phyloP scores from a whole-genome alignment of 2,888 invertebrate species.

The Cataglyphis altisquamis region DNA sequence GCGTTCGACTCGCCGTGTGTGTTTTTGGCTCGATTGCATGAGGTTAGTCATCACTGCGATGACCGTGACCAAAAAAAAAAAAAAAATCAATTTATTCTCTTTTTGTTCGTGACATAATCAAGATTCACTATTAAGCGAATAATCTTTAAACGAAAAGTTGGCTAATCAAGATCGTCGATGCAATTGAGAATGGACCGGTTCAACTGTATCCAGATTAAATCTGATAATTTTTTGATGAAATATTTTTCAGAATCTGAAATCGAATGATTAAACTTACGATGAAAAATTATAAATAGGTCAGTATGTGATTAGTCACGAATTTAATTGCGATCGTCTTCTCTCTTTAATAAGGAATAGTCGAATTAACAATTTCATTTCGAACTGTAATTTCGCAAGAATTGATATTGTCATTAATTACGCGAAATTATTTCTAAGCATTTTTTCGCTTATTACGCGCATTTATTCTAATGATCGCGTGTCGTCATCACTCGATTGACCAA shows the following conservation, averaged over 20 bases:
- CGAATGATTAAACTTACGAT: neutral
- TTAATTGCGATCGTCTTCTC: neutral
- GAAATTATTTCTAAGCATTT: neutral
- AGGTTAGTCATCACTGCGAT: slow-evolving; percentile 7
- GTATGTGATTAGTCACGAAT: neutral
- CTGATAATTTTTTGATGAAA: neutral
- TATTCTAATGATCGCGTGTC: neutral
- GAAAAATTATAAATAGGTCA: neutral
- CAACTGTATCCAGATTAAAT: neutral
- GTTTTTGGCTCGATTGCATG: neutral
- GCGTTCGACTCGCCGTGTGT: neutral
- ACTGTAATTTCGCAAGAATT: neutral
- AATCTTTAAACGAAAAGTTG: neutral
- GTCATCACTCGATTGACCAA: neutral
- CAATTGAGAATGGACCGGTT: neutral
- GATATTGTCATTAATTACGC: neutral
- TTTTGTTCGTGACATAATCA: neutral
- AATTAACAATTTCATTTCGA: neutral
- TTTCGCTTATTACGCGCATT: neutral
- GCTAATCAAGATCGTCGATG: neutral
- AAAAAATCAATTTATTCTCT: neutral
- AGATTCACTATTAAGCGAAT: neutral
- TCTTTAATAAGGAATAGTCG: neutral
- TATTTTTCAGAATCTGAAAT: neutral
- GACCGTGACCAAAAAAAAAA: slow-evolving; percentile 5